Conservation (phyloP, 2,113 vertebrate genomes). For the Sphyrna mokarran region DNA sequence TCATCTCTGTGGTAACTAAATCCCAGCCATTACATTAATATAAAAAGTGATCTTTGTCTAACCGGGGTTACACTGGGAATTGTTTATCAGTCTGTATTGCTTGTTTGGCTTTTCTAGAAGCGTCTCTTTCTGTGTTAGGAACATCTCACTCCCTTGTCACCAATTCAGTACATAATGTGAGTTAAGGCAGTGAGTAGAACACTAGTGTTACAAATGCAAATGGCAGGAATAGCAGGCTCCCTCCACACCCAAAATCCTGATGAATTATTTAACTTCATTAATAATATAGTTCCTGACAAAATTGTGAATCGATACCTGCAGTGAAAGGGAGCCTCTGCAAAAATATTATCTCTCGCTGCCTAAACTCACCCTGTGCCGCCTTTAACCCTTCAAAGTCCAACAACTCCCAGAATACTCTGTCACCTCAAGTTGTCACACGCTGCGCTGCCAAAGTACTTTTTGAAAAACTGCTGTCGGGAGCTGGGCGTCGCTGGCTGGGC, state of each 20-base stretch:
- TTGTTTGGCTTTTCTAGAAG: background rate
- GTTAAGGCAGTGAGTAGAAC: background rate
- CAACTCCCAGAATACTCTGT: background rate
- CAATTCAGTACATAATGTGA: background rate
- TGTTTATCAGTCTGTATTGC: background rate
- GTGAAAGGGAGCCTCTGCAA: background rate
- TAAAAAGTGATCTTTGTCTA: background rate
- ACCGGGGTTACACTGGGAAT: background rate
- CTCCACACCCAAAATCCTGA: background rate
- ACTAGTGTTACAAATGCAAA: background rate
- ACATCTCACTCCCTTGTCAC: background rate
- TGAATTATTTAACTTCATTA: constrained; percentile 35
- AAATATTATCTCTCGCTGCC: constrained; percentile 1
- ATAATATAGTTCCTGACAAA: background rate
- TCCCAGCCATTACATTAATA: background rate
- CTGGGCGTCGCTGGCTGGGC: no score
- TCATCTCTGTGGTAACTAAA: background rate
- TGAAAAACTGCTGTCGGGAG: no score
- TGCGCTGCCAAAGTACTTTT: background rate
- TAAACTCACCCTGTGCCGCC: background rate
- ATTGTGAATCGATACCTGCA: constrained; percentile 14
- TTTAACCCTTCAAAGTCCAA: background rate
- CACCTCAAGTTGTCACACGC: background rate
- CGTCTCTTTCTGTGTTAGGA: background rate
- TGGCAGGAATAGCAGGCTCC: background rate